Base-by-base conservation (phyloP, 2,888 invertebrate genomes). In the Tromatobia lineatoria region DNA sequence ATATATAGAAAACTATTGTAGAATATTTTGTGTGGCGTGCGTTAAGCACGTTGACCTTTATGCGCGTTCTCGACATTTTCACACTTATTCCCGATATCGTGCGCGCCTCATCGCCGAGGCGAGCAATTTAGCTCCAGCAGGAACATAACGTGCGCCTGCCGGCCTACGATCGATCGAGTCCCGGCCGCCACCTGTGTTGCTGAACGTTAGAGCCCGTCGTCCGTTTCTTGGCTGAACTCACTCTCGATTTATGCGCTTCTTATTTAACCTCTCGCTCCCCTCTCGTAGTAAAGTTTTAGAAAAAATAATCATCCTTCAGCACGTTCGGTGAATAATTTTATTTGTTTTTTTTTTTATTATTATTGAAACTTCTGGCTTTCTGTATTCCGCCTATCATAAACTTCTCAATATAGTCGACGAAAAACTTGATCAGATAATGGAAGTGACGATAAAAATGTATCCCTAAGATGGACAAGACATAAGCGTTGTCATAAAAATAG, bases 31-130 rank as follows among this genome's bases (percentile, higher is more conserved):
- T 69, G 10, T 50, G 11, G 45, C 54, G 54, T 23, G 61, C 34
- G 45, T 34, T 29, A 20, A 34, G 74, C 74, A n/a, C 74, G 74
- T 61, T 45, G 74, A 74, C 74, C 50, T 74, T 74, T n/a, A 61
- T 74, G 4, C n/a, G 47, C 29, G 25, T 50, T 0, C 20, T n/a
- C 20, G 45, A 61, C 29, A 47, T 29, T 20, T 74, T 50, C 61
- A 50, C 18, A 47, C 61, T 34, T 50, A 47, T 67, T 13, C 34
- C 47, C 61, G 47, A 64, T 74, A 74, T 61, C 74, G 29, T 34
- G 34, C 74, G 61, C 34, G 74, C 20, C n/a, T 34, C 18, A 59
- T 29, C 47, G 61, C 11, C 61, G n/a, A 45, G 67, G 15, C 25
- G 25, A 52, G 34, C 34, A 52, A n/a, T 69, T 29, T 18, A 29